Percentiles rank a stretch among this genome's conserved stretches.
phyloP scores from a whole-genome alignment of 2,888 invertebrate genomes.

The Tiphia femorata region DNA sequence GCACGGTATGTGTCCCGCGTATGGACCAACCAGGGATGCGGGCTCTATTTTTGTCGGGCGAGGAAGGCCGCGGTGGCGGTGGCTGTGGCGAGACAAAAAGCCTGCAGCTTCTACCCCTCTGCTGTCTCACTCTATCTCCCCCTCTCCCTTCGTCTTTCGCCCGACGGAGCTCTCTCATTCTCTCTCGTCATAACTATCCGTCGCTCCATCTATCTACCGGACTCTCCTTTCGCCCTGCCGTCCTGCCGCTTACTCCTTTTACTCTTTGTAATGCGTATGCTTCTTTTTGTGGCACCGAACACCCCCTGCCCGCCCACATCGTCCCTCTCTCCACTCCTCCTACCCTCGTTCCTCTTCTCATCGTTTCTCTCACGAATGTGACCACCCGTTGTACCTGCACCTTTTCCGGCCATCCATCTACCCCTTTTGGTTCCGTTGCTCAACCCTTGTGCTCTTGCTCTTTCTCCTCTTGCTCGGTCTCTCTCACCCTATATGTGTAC shows the following conservation, averaged over 20 bases:
- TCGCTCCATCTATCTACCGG: slow-evolving; percentile 11
- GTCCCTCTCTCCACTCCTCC: slow-evolving; percentile 13
- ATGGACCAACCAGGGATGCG: slow-evolving; percentile 37
- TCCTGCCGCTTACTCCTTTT: slow-evolving; percentile 34
- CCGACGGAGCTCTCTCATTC: slow-evolving; percentile 22
- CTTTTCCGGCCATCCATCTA: too few species aligned
- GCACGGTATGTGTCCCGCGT: slow-evolving; percentile 29
- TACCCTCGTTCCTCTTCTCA: too few species aligned
- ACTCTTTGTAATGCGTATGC: slow-evolving; percentile 52
- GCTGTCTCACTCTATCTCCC: slow-evolving; percentile 18
- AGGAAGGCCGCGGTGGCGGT: slow-evolving; percentile 53
- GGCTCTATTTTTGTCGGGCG: slow-evolving; percentile 65
- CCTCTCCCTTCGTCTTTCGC: slow-evolving; percentile 10
- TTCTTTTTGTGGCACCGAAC: slow-evolving; percentile 58
- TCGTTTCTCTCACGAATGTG: too few species aligned
- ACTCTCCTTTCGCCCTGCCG: background rate
- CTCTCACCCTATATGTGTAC: background rate
- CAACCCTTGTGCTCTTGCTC: too few species aligned
- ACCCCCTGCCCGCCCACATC: slow-evolving; percentile 30
- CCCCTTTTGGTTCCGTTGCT: too few species aligned
- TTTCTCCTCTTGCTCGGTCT: background rate
- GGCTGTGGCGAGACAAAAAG: slow-evolving; percentile 65
- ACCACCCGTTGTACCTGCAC: too few species aligned
- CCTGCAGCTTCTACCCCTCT: slow-evolving; percentile 61
- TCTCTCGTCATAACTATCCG: slow-evolving; percentile 26